phyloP scores from a whole-genome alignment of 2,797 vertebrate species.

The Loris lydekkerianus region DNA sequence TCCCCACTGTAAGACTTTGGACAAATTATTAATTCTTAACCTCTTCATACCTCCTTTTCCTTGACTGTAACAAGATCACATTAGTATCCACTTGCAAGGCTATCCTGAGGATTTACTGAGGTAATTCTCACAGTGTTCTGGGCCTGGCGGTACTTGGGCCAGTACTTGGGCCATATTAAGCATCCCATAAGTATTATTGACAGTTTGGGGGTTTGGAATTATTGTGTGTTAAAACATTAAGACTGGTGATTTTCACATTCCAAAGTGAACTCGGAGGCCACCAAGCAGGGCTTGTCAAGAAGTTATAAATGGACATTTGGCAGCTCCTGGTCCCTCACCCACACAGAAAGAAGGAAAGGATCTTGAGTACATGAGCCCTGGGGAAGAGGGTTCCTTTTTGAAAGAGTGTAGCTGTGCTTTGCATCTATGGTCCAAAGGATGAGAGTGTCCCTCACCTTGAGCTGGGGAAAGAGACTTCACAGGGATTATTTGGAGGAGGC shows the following conservation, averaged over 20 bases:
- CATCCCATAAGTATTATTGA: not conserved
- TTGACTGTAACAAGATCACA: not conserved
- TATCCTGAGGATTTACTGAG: not conserved
- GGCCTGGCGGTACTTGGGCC: too few species aligned
- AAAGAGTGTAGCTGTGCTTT: not conserved
- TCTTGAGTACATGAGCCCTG: not conserved
- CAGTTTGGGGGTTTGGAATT: not conserved
- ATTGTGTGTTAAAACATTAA: not conserved
- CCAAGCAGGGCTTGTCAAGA: not conserved
- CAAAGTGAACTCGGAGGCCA: not conserved
- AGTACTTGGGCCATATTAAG: not conserved
- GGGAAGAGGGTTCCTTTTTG: not conserved
- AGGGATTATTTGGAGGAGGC: not conserved
- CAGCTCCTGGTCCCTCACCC: not conserved
- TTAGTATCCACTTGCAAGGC: not conserved
- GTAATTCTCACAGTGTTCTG: not conserved
- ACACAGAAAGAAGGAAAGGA: not conserved
- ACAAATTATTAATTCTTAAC: not conserved
- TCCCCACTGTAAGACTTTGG: not conserved
- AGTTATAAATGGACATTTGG: not conserved
- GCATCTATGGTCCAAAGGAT: not conserved
- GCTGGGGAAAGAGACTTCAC: not conserved
- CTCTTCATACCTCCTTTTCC: not conserved
- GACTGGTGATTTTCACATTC: not conserved
- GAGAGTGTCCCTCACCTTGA: not conserved